phyloP scores from a whole-genome alignment of 1,140 invertebrate genomes.

The Trichonephila clavipes region DNA sequence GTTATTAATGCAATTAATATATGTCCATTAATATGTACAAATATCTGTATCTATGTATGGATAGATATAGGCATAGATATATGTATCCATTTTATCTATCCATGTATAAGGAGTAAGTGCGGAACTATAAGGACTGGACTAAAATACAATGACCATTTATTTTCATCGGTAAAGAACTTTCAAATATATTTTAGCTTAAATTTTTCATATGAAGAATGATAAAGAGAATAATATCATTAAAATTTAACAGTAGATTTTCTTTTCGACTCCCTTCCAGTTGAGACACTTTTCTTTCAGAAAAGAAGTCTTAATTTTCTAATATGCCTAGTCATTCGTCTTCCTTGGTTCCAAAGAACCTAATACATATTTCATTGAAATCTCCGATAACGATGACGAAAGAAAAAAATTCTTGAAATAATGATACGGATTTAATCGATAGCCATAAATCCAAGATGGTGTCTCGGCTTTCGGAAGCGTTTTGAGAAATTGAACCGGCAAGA shows the following conservation, averaged over 20 bases:
- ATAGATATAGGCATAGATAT: too few relatives aligned
- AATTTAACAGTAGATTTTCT: neutral
- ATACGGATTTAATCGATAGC: conserved; percentile 64
- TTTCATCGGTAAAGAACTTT: too few relatives aligned
- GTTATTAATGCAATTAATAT: too few relatives aligned
- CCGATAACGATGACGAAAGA: conserved; percentile 47
- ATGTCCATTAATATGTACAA: too few relatives aligned
- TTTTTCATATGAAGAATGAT: too few relatives aligned
- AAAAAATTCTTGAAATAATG: conserved; percentile 54
- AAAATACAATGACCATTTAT: too few relatives aligned
- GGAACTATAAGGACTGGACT: too few relatives aligned
- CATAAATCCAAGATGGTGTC: conserved; percentile 70
- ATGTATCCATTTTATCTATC: too few relatives aligned
- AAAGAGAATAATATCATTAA: neutral
- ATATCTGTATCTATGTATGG: too few relatives aligned
- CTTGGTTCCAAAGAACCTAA: neutral
- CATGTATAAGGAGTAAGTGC: too few relatives aligned
- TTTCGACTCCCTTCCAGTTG: neutral
- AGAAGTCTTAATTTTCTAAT: conserved; percentile 44
- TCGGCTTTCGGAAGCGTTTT: conserved; percentile 59
- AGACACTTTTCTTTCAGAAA: neutral
- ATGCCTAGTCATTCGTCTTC: neutral
- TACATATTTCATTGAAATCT: conserved; percentile 62
- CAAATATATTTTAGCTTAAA: too few relatives aligned
- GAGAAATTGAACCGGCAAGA: conserved; percentile 64